Conservation (phyloP, 1,140 invertebrate species). For the Rhyzopertha dominica region DNA sequence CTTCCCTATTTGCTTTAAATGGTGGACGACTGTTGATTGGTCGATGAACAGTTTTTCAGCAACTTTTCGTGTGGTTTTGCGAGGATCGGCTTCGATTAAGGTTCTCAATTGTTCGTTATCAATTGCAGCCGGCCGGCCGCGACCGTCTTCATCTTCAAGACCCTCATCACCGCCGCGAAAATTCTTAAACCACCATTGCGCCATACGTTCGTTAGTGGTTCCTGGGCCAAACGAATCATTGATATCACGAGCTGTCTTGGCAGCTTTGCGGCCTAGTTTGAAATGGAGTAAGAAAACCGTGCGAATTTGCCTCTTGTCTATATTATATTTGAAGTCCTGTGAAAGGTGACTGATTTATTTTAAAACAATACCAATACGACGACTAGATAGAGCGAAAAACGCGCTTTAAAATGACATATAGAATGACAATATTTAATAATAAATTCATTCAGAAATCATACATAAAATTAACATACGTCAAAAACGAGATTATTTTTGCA, state of each 20-base stretch:
- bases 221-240: slow-evolving; percentile 6
- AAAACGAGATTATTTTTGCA: too few relatives aligned
- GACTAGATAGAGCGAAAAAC: too few relatives aligned
- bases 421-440: too few relatives aligned
- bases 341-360: too few relatives aligned
- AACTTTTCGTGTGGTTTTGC: background rate
- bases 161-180: slow-evolving; percentile 10
- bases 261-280: slow-evolving; percentile 10
- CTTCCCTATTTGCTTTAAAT: background rate
- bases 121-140: slow-evolving; percentile 6
- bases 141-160: slow-evolving; percentile 16
- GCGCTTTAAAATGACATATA: too few relatives aligned
- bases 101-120: slow-evolving; percentile 3
- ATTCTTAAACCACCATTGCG: slow-evolving; percentile 16
- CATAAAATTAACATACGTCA: too few relatives aligned
- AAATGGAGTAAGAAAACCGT: slow-evolving; percentile 9
- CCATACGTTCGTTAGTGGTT: slow-evolving; percentile 12
- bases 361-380: too few relatives aligned
- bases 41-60: background rate
- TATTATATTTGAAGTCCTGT: too few relatives aligned
- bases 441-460: too few relatives aligned
- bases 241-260: slow-evolving; percentile 3
- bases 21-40: background rate
- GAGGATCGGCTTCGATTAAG: background rate
- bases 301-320: slow-evolving; percentile 5